A percentile compares a stretch with the other conserved stretches of the same genome.
phyloP scores from a whole-genome alignment of 2,888 invertebrate species.

The Folsomia manolachei region DNA sequence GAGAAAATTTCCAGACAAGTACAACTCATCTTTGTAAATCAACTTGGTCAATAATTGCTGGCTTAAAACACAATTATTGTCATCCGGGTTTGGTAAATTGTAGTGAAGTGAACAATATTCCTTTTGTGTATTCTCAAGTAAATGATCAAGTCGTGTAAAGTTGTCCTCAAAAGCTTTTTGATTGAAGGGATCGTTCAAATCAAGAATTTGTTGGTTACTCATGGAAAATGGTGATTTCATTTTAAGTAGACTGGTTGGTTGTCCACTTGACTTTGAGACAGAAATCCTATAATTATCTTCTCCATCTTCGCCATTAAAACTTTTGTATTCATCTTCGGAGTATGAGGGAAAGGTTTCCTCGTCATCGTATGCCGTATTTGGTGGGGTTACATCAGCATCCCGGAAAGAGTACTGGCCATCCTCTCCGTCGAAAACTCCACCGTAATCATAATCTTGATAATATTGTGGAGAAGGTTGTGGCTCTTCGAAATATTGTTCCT shows the following conservation, averaged over 20 bases:
- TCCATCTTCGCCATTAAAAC: neutral
- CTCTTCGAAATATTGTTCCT: too few species aligned
- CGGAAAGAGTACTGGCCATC: too few species aligned
- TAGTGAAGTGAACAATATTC: neutral
- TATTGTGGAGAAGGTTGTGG: too few species aligned
- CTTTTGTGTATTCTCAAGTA: conserved; percentile 12
- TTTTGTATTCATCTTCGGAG: neutral
- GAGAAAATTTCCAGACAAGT: conserved; percentile 36
- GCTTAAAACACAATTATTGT: neutral
- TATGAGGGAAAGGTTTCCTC: too few species aligned
- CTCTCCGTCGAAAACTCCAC: too few species aligned
- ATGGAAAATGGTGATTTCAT: neutral
- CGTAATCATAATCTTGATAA: too few species aligned
- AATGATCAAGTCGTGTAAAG: neutral
- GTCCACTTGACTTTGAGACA: neutral
- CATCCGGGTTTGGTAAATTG: neutral
- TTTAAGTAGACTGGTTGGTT: neutral
- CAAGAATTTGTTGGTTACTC: conserved; percentile 13
- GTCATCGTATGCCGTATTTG: too few species aligned
- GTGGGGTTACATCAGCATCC: neutral
- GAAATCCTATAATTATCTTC: neutral
- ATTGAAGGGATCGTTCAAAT: conserved; percentile 14
- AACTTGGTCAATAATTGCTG: neutral
- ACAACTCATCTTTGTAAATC: conserved; percentile 23
- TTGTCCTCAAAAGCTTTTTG: neutral